Percentiles rank a stretch among this genome's conserved stretches.
Evolutionary conservation across 2,113 vertebrate genomes (phyloP).

Genomic region (Proteles cristata): DNA sequence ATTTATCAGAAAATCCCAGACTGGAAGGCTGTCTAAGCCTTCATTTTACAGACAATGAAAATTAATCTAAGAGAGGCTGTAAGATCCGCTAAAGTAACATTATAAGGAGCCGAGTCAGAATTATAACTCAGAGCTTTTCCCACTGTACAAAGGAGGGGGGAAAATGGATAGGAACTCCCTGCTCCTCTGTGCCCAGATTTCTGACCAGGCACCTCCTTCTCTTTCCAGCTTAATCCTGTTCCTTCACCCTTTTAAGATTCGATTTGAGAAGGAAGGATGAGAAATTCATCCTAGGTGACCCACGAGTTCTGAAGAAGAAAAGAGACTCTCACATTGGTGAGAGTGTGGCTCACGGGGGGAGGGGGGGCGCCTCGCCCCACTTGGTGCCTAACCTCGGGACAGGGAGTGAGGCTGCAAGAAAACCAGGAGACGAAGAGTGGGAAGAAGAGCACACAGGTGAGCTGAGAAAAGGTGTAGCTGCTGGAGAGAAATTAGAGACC

Average conservation of each 20-base stretch:
- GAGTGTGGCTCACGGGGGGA: neutral
- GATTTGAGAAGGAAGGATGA: neutral
- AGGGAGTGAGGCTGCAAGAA: neutral
- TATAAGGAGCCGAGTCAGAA: neutral
- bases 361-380: conserved; percentile 26
- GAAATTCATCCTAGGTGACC: conserved; percentile 50
- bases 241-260: neutral
- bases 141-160: neutral
- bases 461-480: conserved; percentile 59
- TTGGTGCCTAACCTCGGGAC: conserved; percentile 26
- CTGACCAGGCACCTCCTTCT: neutral
- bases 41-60: neutral
- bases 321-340: conserved; percentile 34
- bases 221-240: neutral
- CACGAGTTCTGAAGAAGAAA: conserved; percentile 54
- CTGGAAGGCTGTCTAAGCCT: neutral
- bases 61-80: neutral
- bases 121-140: neutral
- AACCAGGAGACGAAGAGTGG: neutral
- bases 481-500: conserved; percentile 50
- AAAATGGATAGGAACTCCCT: too few species aligned
- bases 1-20: neutral
- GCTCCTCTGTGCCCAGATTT: neutral
- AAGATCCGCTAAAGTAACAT: neutral
- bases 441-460: neutral